Percentiles rank a stretch among this genome's conserved stretches.
phyloP scores from a whole-genome alignment of 2,797 vertebrate genomes.

The Xiphorhynchus erythropygius region DNA sequence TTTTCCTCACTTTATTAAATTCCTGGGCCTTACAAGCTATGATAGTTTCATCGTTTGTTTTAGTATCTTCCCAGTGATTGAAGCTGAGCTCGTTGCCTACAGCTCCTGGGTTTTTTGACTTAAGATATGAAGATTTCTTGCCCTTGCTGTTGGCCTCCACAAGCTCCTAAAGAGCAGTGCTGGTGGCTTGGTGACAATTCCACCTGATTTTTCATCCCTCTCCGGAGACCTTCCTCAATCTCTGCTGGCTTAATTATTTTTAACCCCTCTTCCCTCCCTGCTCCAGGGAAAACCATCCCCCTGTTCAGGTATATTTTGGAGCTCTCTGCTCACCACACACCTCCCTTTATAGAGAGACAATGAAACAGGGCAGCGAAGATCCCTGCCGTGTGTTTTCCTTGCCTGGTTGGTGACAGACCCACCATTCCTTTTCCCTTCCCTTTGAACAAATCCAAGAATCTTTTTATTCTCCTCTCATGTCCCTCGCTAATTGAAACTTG shows the following conservation, averaged over 20 bases:
- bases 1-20: conserved; percentile 51
- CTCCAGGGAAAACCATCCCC: background rate
- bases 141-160: background rate
- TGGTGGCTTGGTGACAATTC: background rate
- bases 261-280: background rate
- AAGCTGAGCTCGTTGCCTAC: conserved; percentile 53
- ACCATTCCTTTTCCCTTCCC: background rate
- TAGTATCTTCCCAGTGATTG: conserved; percentile 42
- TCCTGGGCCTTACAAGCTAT: conserved; percentile 26
- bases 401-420: background rate
- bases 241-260: background rate
- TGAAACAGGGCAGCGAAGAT: background rate
- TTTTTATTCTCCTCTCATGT: background rate
- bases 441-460: background rate
- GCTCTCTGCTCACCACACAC: background rate
- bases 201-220: background rate
- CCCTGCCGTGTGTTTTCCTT: background rate
- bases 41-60: conserved; percentile 55
- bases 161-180: background rate
- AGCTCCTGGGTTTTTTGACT: conserved; percentile 16
- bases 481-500: background rate
- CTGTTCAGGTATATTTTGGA: background rate
- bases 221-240: background rate
- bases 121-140: conserved; percentile 45
- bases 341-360: background rate